Base-by-base conservation (phyloP, 2,113 vertebrate species). In the Uria aalge region DNA sequence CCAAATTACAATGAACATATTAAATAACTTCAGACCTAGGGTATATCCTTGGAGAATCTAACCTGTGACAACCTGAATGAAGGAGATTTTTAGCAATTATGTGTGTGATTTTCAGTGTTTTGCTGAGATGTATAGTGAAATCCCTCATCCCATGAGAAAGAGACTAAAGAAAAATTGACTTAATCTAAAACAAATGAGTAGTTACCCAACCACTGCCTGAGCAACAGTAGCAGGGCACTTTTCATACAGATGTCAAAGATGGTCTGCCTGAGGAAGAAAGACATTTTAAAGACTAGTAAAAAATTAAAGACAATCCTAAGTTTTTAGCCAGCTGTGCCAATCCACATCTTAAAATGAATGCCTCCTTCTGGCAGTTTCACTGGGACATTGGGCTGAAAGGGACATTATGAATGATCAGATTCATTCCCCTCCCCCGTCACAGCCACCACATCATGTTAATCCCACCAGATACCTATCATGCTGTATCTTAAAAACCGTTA, bases 161-260 rank as follows among this genome's bases (percentile, higher is more conserved):
- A 76, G 41, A n/a, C 56, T 84, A 48, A 71, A 92, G 79, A 87
- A 91, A 89, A 96, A 79, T 18, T 75, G 19, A 73, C 72, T 89
- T 95, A 88, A 91, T 71, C 67, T 84, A 84, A 84, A 97, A 67
- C 76, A 95, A 93, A 77, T 75, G 45, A 72, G 27, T 36, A 77
- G 87, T 68, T 77, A 73, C 5, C 27, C 64, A 84, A 73, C 24
- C 68, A 79, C 41, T 71, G 66, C 36, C 52, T 89, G 72, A 80
- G 48, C 71, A 89, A 38, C 26, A 84, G 90, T 27, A 92, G 55
- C 63, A 47, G 36, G 76, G 64, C 30, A 79, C 40, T 88, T 90
- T 27, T 84, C 68, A 89, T 45, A 73, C 19, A 52, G 63, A 83
- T 94, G 34, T 83, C 55, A 83, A 93, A 76, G 81, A 75, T n/a